Percentiles rank a stretch among this genome's conserved stretches.
These are phyloP conservation scores for Betta splendens DNA, from an alignment of 2,797 vertebrate genomes.

Conservation along the genomic window DNA sequence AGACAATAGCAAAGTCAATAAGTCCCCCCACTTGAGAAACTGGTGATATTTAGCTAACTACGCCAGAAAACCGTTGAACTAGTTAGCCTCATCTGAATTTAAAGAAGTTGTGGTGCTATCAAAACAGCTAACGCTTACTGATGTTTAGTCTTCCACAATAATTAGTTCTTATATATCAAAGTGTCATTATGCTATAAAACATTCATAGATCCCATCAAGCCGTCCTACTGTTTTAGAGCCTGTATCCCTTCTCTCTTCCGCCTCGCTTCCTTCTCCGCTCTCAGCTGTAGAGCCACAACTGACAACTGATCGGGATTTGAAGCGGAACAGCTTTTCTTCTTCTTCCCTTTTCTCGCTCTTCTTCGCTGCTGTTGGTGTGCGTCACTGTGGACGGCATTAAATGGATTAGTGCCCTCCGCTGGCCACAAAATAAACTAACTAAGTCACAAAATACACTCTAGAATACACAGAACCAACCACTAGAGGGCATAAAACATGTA, in stretches of 20 bases:
- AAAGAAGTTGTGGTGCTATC: conserved; percentile 8
- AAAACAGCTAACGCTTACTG: conserved; percentile 49
- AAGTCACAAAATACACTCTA: no score
- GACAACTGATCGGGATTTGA: neutral
- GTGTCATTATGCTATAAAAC: neutral
- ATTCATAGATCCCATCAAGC: accelerated
- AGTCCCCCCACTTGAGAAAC: neutral
- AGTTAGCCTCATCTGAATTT: neutral
- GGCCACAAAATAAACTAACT: neutral
- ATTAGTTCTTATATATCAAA: neutral
- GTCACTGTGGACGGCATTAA: neutral
- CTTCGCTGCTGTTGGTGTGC: no score
- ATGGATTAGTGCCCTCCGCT: neutral
- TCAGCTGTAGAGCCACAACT: conserved; percentile 35
- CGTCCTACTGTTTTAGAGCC: conserved; percentile 28
- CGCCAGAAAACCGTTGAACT: neutral
- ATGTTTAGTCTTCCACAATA: conserved; percentile 13
- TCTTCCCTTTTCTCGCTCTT: neutral
- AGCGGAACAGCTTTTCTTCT: neutral
- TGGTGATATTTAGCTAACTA: neutral
- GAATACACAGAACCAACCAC: no score
- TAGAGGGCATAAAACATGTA: no score
- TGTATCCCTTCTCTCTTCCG: neutral
- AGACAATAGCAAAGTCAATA: no score
- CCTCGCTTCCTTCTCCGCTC: conserved; percentile 18